Percentiles rank a stretch among this genome's conserved stretches.
These are phyloP conservation scores for Meandrusa payeni DNA, from an alignment of 2,888 invertebrate genomes.

Conservation along the genomic window DNA sequence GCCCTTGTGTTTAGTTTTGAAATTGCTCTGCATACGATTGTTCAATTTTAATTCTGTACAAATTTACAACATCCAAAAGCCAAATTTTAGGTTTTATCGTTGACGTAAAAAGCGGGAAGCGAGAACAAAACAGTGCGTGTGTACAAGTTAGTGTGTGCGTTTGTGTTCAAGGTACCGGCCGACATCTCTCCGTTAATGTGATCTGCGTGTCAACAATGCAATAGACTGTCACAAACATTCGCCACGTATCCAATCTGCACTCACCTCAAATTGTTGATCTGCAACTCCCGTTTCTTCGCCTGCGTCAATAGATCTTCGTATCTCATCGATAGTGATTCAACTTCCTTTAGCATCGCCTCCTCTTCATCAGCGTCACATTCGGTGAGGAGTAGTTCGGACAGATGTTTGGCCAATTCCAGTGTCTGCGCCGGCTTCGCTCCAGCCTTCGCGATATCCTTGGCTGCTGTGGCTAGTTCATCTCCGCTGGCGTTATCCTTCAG, in stretches of 20 bases:
- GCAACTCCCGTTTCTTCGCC: slow-evolving; percentile 87
- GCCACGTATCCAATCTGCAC: slow-evolving; percentile 30
- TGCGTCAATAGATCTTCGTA: slow-evolving; percentile 85
- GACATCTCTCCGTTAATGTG: slow-evolving; percentile 17
- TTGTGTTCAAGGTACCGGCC: not conserved
- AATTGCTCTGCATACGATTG: too few species aligned
- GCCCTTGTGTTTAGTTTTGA: too few species aligned
- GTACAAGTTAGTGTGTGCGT: slow-evolving; percentile 7
- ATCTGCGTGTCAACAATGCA: slow-evolving; percentile 17
- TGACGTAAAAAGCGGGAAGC: slow-evolving; percentile 16
- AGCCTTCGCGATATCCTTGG: slow-evolving; percentile 87
- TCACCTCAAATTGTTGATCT: slow-evolving; percentile 89
- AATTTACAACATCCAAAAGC: too few species aligned
- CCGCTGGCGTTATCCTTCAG: slow-evolving; percentile 75
- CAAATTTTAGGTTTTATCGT: too few species aligned
- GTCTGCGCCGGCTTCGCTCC: slow-evolving; percentile 90
- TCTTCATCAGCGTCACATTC: slow-evolving; percentile 86
- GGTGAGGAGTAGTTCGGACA: slow-evolving; percentile 86
- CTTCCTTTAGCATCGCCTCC: slow-evolving; percentile 84
- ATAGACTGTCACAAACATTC: slow-evolving; percentile 6
- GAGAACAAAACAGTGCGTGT: slow-evolving; percentile 8
- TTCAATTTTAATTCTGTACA: too few species aligned
- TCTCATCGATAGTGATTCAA: slow-evolving; percentile 83
- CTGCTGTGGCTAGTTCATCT: slow-evolving; percentile 81
- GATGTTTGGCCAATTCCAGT: slow-evolving; percentile 89